Conservation (phyloP, 64 coral and sea anemone genomes). For the Dendronephthya gigantea region DNA sequence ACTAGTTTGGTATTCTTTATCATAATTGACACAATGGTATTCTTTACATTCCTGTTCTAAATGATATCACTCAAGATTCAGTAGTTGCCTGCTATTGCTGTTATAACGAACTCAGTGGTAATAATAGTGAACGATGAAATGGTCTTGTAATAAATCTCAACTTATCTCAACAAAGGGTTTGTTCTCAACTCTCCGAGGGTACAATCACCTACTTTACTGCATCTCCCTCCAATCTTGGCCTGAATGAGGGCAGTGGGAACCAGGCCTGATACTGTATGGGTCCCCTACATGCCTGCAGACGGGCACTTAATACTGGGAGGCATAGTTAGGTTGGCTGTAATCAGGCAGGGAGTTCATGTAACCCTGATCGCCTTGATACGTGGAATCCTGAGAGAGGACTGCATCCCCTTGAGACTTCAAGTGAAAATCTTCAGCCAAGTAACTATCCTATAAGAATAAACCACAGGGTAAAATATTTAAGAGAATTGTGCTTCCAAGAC, state of each 20-base stretch:
- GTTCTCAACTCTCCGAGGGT: not conserved
- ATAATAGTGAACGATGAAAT: not conserved
- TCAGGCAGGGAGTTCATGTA: constrained; percentile 98
- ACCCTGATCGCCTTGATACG: constrained; percentile 93
- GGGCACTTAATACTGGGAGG: constrained; percentile 77
- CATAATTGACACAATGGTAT: no score
- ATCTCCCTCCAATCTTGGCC: not conserved
- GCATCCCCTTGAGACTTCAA: constrained; percentile 98
- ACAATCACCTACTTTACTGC: not conserved
- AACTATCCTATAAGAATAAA: constrained; percentile 62
- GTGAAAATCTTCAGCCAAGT: constrained; percentile 96
- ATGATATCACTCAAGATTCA: not conserved
- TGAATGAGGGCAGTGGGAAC: not conserved
- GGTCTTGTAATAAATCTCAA: not conserved
- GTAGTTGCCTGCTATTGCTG: not conserved
- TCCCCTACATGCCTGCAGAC: constrained; percentile 27
- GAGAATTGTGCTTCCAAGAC: not conserved
- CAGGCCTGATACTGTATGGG: not conserved
- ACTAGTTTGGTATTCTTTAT: no score
- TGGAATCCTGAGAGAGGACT: constrained; percentile 92
- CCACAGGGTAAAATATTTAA: not conserved
- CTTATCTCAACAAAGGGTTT: not conserved
- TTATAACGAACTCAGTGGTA: not conserved
- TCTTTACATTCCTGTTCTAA: no score
- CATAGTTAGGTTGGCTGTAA: constrained; percentile 97